Evolutionary conservation across 2,797 vertebrate species (phyloP), one percentile per base, ranked within the genome.

Genomic region (Urosaurus nigricauda): DNA sequence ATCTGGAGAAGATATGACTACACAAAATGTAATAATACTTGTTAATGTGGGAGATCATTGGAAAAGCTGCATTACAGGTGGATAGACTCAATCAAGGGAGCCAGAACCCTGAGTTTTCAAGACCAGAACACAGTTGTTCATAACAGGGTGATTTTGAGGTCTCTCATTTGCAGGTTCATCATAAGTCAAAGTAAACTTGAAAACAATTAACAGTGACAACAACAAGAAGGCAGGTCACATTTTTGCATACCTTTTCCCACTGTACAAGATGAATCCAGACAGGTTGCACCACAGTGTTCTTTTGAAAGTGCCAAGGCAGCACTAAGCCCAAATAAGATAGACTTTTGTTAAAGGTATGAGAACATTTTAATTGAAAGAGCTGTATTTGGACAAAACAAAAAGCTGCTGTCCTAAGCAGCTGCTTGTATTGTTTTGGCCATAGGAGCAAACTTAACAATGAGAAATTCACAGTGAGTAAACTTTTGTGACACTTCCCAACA

Each of bases 331-430:
- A 71, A 35, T 73, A n/a, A 85, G 68, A 73, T 74, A 40, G 32
- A 60, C 21, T 80, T 70, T 73, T 79, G 21, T 51, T 32, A 79
- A 37, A 75, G 32, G 75, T 71, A 71, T 81, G 56, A 85, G 58
- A 29, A 24, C 29, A 63, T 74, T 89, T 85, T 85, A 73, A 81
- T 74, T 89, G 88, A 79, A 89, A 85, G 83, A 47, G 40, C 11
- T 63, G n/a, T 40, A 29, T 29, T 53, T 85, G n/a, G 77, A 5
- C n/a, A 58, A 58, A 75, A 11, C 47, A 53, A 79, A 87, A 68
- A 87, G 0, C 29, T 81, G 78, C 68, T 58, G 53, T 26, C 86
- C 37, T 43, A 73, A 87, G 79, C 65, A 74, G 53, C 16, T 89
- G 14, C 58, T 63, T 71, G 21, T 17, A 80, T 73, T 37, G 21